Evolutionary conservation across 1,140 invertebrate genomes (phyloP).

Genomic region (Caenorhabditis brenneri): DNA sequence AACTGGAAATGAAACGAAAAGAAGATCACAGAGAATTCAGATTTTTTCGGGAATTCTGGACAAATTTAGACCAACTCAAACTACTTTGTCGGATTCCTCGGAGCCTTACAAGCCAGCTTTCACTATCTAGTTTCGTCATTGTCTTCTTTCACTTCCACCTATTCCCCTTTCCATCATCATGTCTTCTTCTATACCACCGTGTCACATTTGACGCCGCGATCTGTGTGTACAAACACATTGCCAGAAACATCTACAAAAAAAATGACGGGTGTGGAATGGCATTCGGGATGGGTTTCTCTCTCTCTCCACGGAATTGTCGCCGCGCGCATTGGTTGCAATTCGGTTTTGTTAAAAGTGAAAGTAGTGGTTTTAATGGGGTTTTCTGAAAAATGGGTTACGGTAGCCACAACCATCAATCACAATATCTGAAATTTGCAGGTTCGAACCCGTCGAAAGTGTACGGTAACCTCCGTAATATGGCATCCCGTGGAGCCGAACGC

Average conservation of each 20-base stretch:
- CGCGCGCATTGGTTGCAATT: background rate
- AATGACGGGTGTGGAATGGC: background rate
- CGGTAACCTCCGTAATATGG: conserved; percentile 85
- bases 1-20: too few relatives aligned
- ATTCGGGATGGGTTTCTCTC: conserved; percentile 19
- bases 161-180: background rate
- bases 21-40: too few relatives aligned
- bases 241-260: background rate
- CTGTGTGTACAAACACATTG: background rate
- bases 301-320: background rate
- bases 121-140: too few relatives aligned
- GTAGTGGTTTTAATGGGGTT: background rate
- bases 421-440: conserved; percentile 65
- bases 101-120: too few relatives aligned
- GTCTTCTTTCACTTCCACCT: background rate
- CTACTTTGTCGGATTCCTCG: too few relatives aligned
- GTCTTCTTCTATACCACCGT: background rate
- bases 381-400: background rate
- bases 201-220: conserved; percentile 16
- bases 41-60: too few relatives aligned
- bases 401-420: background rate
- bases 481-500: conserved; percentile 81
- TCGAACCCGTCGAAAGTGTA: conserved; percentile 94
- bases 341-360: background rate
- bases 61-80: too few relatives aligned